Percentiles rank a stretch among this genome's conserved stretches.
Evolutionary conservation across 1,140 invertebrate species (phyloP).

Genomic region (Zaprionus inermis): DNA sequence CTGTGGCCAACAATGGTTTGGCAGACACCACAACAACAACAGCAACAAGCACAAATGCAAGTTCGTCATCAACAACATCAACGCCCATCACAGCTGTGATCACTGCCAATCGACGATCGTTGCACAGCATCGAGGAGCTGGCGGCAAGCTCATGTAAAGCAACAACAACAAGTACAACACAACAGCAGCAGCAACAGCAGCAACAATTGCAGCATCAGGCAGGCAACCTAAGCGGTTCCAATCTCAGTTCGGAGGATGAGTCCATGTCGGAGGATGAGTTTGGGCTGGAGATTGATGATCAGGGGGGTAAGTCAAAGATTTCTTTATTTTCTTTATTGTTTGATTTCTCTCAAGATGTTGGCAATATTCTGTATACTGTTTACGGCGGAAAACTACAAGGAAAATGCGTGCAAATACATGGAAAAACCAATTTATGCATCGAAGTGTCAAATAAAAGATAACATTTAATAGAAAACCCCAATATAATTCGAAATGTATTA

Average conservation of each 20-base stretch:
- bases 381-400: neutral
- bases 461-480: neutral
- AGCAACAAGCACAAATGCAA: conserved; percentile 5
- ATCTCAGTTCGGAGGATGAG: conserved; percentile 72
- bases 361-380: conserved; percentile 60
- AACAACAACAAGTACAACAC: conserved; percentile 41
- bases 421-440: neutral
- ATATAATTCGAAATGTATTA: neutral
- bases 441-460: neutral
- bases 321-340: neutral
- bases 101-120: conserved; percentile 62
- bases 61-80: conserved; percentile 18
- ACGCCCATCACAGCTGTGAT: conserved; percentile 33
- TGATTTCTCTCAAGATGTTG: conserved; percentile 18
- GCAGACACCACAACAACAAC: conserved; percentile 51
- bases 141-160: conserved; percentile 68
- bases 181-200: conserved; percentile 43
- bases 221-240: conserved; percentile 62
- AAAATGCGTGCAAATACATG: neutral
- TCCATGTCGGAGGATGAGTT: conserved; percentile 77
- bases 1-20: conserved; percentile 19
- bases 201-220: conserved; percentile 30
- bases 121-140: conserved; percentile 75
- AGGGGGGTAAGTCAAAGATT: conserved; percentile 59
- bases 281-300: conserved; percentile 70